These are phyloP conservation scores for Drosophila recens DNA, from an alignment of 2,888 invertebrate genomes.

Conservation along the genomic window DNA sequence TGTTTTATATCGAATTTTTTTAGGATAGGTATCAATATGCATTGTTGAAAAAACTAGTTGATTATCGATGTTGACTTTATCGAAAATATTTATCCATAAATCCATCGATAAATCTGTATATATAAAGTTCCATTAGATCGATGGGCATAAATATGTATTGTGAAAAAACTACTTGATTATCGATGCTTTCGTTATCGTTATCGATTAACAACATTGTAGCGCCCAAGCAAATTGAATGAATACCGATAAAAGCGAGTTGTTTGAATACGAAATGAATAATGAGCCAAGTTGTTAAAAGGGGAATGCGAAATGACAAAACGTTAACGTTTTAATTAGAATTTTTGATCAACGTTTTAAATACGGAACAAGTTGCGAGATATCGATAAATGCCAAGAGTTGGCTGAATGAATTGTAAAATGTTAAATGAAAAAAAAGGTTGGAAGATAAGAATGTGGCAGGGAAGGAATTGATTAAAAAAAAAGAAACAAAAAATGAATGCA, in stretches of 20 bases:
- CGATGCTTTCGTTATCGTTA: neutral
- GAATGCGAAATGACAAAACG: slow-evolving; percentile 10
- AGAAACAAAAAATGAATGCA: neutral
- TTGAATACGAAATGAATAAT: slow-evolving; percentile 2
- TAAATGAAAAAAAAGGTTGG: neutral
- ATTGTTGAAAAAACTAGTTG: neutral
- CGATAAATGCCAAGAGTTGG: slow-evolving; percentile 8
- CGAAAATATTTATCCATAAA: too few relatives aligned
- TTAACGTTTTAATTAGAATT: slow-evolving; percentile 16
- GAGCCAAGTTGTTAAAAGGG: neutral
- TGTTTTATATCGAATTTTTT: too few relatives aligned
- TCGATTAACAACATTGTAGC: slow-evolving; percentile 1
- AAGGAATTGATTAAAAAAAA: slow-evolving; percentile 23
- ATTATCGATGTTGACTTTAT: neutral
- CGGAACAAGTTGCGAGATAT: slow-evolving; percentile 3
- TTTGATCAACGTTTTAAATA: slow-evolving; percentile 8
- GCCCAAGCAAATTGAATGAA: neutral
- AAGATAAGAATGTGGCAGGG: slow-evolving; percentile 15
- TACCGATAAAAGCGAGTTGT: neutral
- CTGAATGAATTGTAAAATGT: slow-evolving; percentile 12
- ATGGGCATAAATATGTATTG: neutral
- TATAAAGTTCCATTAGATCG: neutral
- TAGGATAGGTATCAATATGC: neutral
- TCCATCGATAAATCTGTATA: too few relatives aligned
- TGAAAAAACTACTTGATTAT: neutral